A percentile compares a stretch with the other conserved stretches of the same genome.
Evolutionary conservation across 2,797 vertebrate genomes (phyloP).

Genomic region (Melopsittacus undulatus): DNA sequence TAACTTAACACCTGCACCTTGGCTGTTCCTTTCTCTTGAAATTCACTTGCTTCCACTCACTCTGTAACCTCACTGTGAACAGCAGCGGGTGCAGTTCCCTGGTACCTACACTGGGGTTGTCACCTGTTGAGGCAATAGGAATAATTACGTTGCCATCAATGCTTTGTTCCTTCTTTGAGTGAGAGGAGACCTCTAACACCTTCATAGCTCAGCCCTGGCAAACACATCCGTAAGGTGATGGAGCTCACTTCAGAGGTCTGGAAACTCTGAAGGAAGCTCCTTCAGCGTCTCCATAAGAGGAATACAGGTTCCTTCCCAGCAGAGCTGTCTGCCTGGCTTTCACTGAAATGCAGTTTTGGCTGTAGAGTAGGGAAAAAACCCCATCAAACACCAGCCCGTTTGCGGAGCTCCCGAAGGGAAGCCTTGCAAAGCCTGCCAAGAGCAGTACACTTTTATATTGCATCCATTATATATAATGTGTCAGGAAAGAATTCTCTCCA

Average conservation of each 20-base stretch:
- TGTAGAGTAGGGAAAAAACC: neutral
- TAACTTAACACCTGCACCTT: no score
- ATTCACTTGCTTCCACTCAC: rapidly evolving
- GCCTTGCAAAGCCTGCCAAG: conserved; percentile 13
- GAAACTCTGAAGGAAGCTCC: conserved; percentile 23
- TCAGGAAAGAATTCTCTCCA: conserved; percentile 24
- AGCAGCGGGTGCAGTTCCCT: neutral
- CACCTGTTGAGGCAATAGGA: neutral
- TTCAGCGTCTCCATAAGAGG: neutral
- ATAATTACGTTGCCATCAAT: neutral
- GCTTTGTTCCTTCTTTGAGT: neutral
- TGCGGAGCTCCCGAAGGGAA: conserved; percentile 4
- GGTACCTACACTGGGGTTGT: neutral
- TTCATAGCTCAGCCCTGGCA: neutral
- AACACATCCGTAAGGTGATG: neutral
- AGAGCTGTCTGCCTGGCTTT: neutral
- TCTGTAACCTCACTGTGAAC: rapidly evolving
- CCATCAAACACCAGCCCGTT: neutral
- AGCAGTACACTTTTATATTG: neutral
- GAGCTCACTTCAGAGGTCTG: neutral
- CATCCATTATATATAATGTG: conserved; percentile 31
- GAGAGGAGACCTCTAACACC: neutral
- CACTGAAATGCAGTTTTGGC: neutral
- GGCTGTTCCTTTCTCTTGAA: neutral
- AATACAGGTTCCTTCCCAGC: neutral